Base-by-base conservation (phyloP, 1,140 invertebrate species). In the Philaenus spumarius region DNA sequence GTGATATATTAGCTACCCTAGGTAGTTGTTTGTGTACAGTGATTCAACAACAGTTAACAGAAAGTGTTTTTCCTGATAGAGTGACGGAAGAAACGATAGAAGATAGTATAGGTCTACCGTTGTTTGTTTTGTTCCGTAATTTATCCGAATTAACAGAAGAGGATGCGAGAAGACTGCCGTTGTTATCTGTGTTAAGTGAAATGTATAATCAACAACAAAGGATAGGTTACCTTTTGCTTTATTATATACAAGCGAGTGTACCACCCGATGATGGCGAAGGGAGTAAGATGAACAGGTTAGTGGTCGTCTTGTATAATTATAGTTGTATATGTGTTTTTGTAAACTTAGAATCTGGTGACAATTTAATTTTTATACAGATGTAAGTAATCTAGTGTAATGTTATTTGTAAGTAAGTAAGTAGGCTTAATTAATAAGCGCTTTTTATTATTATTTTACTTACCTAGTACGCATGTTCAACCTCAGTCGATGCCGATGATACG, bases 141-240 rank as follows among this genome's bases (percentile, higher is more conserved):
- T 78, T 87, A 61, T 82, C 80, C 69, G 80, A 83, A 64, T 78
- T 81, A 60, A 77, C 80, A 46, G 82, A 85, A 66, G 83, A 89
- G 65, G 91, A 94, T 67, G 85, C 91, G 62, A 79, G 84, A 58
- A 79, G 84, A 67, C 86, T 89, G 72, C 76, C 86, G 51, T 73
- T 89, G 60, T 77, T 88, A 60, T 82, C 83, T 67, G 77, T 86
- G 46, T 78, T 89, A 40, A 85, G 81, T 64, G 91, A 86, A 74
- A 86, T 93, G 77, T 82, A 86, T 70, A 73, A 72, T 61, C 73
- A 80, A 64, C 81, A 89, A 68, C 80, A 85, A 3, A 80, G 80
- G 67, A 79, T 92, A 54, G 93, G 93, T 51, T 95, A 93, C 71
- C 79, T 90, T 62, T 75, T 97, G 43, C 74, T 97, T 19, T 96